phyloP scores from a whole-genome alignment of 2,797 vertebrate genomes.

The Buceros bicornis region DNA sequence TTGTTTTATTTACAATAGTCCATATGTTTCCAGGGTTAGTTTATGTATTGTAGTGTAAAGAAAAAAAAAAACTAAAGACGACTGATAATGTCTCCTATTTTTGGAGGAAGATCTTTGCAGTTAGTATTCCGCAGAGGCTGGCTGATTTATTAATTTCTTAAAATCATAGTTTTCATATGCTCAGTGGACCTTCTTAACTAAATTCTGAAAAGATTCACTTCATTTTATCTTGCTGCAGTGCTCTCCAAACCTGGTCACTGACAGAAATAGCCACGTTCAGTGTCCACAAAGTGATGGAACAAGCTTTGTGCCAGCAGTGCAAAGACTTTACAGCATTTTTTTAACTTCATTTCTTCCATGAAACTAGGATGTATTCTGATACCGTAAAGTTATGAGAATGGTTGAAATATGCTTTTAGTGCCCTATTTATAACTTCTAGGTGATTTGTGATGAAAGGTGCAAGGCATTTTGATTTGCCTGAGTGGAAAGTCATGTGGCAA shows the following conservation, averaged over 20 bases:
- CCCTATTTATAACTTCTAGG: background rate
- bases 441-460: background rate
- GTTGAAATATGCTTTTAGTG: background rate
- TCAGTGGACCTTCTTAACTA: background rate
- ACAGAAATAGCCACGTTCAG: background rate
- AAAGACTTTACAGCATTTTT: background rate
- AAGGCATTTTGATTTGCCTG: background rate
- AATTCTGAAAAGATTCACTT: background rate
- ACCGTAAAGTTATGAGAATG: background rate
- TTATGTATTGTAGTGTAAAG: background rate
- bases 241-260: background rate
- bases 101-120: background rate
- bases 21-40: background rate
- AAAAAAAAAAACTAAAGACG: background rate
- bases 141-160: background rate
- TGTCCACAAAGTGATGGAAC: background rate
- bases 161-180: background rate
- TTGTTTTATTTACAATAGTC: background rate
- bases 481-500: background rate
- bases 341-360: background rate
- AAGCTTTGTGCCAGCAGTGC: background rate
- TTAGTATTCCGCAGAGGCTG: background rate
- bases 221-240: background rate
- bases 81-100: background rate
- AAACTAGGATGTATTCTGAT: background rate